Evolutionary conservation across 1,140 invertebrate genomes (phyloP), one percentile per base, ranked within the genome.

Genomic region (Drosophila aff.): DNA sequence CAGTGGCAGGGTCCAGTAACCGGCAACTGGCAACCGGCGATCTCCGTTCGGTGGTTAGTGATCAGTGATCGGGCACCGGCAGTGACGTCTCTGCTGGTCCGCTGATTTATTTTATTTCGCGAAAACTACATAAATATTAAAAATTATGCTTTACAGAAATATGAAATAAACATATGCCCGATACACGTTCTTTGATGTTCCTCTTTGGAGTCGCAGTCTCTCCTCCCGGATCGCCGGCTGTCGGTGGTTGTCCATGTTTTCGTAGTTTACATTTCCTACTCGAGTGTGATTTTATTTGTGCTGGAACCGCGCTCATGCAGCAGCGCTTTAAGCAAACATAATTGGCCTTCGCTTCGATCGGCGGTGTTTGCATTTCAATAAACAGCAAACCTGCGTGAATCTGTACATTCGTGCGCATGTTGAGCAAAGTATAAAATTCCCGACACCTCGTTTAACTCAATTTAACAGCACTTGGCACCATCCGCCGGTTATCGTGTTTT

Each of bases 81-180:
- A 62, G 65, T 85, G 86, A 91, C 79, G 86, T 91, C 82, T 82
- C 79, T 44, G 81, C 76, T 80, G 81, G 63, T 47, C 65, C 53
- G 63, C 86, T 90, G 85, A 90, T 90, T 90, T 90, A 90, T 90
- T 91, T 90, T 91, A 90, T 90, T 90, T 85, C 76, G 46, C 79
- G 80, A 82, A 91, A 90, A 79, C 86, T 77, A 89, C 86, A 89
- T 90, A 90, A 90, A 89, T 90, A 91, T 90, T 78, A 84, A 82
- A 82, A 82, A 90, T 89, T 90, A 84, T 89, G 85, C 84, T 81
- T 52, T 79, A 67, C 87, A 82, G 64, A 89, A 89, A 89, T 89
- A 89, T 90, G 85, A 85, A 89, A 89, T 76, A 81, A 89, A 90
- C 81, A 87, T 86, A 73, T 78, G 69, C 59, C 53, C 53, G 41